Base-by-base conservation (phyloP, 2,888 invertebrate genomes). In the Ceraclea dissimilis region DNA sequence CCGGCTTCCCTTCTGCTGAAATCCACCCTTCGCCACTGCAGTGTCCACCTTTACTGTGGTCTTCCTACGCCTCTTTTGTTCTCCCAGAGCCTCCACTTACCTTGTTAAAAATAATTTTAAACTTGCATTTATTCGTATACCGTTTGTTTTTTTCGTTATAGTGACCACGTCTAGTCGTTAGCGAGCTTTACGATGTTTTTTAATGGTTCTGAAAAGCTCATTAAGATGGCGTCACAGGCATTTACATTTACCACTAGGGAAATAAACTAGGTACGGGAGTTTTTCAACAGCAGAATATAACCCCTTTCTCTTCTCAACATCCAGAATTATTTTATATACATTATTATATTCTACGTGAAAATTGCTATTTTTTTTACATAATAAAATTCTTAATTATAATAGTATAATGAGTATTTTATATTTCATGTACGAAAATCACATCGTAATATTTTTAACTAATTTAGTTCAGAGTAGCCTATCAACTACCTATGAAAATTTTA, bases 241-340 rank as follows among this genome's bases (percentile, higher is more conserved):
- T 60, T 61, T 61, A 60, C 59, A 61, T 61, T 59, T 60, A 61
- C 57, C 59, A 56, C 61, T 52, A 44, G 61, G 61, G 61, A 61
- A 61, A 61, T 61, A 60, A 57, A 57, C 52, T 54, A 26, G 10
- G 26, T 26, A 43, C 52, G 46, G 44, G 48, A 31, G 51, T 46
- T 51, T 44, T 33, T 50, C 51, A 4, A 39, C 49, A 22, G n/a
- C 44, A 17, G 11, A 11, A 21, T 39, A 21, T 33, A 20, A 21
- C 49, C 43, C 33, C 44, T 10, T n/a, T 16, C 39, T n/a, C 33
- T 19, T n/a, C 21, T 34, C n/a, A 8, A 10, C 16, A 6, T 26
- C 31, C 22, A 11, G 13, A 6, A 16, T 2, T 26, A n/a, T n/a
- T n/a, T n/a, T n/a, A n/a, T n/a, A n/a, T n/a, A n/a, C n/a, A n/a